A percentile compares a stretch with the other conserved stretches of the same genome.
These are phyloP conservation scores for Zoroaster sp. DNA, from an alignment of 53 echinoderm and acorn worm genomes.

Conservation along the genomic window DNA sequence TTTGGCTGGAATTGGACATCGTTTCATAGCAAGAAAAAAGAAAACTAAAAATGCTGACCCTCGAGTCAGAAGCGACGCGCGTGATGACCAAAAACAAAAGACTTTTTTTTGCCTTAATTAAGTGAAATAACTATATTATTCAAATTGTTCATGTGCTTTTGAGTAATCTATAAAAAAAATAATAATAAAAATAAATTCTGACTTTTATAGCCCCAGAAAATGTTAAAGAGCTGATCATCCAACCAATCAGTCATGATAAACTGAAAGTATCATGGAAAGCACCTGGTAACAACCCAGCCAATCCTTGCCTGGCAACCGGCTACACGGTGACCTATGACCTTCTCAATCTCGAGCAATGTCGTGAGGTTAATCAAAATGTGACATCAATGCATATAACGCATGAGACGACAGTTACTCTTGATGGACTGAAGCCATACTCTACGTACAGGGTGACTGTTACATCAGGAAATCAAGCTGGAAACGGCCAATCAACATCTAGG, in stretches of 20 bases:
- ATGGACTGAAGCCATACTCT: neutral
- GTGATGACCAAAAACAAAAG: no score
- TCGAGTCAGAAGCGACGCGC: no score
- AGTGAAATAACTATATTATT: no score
- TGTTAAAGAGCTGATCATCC: neutral
- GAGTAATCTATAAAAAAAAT: no score
- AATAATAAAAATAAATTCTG: no score
- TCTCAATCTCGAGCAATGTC: neutral
- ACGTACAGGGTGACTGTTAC: constrained; percentile 17
- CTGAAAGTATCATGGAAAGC: neutral
- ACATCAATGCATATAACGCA: neutral
- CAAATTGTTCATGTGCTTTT: no score
- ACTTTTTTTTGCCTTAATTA: no score
- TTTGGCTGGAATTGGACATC: no score
- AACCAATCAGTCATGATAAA: neutral
- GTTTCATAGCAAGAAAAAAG: no score
- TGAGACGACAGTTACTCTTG: neutral
- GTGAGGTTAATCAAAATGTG: no score
- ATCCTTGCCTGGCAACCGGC: neutral
- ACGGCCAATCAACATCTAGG: neutral
- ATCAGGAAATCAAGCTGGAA: neutral
- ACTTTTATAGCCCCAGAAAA: neutral
- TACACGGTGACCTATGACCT: constrained; percentile 14
- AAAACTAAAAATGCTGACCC: no score
- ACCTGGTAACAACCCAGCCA: neutral